A percentile compares a stretch with the other conserved stretches of the same genome.
Conservation (phyloP, 2,888 invertebrate genomes). For the Epinotia brunnichana region DNA sequence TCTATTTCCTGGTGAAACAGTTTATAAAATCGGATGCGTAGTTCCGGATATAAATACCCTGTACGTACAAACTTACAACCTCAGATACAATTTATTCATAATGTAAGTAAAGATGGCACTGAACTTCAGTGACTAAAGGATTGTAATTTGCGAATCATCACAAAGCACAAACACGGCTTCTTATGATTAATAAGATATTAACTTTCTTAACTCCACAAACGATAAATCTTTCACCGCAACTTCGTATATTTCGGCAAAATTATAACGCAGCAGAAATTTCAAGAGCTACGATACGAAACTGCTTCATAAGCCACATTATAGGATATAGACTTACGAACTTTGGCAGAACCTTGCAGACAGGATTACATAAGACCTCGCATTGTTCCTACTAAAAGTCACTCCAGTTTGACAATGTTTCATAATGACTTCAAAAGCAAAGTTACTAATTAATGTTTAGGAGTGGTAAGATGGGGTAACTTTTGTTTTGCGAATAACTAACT, state of each 20-base stretch:
- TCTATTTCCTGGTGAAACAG: too few species aligned
- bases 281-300: conserved; percentile 19
- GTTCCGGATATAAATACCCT: too few species aligned
- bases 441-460: conserved; percentile 20
- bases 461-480: conserved; percentile 21
- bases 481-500: conserved; percentile 9
- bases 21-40: too few species aligned
- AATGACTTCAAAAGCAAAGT: conserved; percentile 39
- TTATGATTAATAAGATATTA: neutral
- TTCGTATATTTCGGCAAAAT: conserved; percentile 21
- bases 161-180: neutral
- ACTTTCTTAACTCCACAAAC: neutral
- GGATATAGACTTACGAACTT: conserved; percentile 30
- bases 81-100: too few species aligned
- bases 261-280: conserved; percentile 11
- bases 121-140: too few species aligned
- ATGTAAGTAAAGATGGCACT: too few species aligned
- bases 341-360: neutral
- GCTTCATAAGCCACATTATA: conserved; percentile 18
- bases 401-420: conserved; percentile 28
- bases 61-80: too few species aligned
- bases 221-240: conserved; percentile 10
- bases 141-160: too few species aligned
- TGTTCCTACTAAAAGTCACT: conserved; percentile 29
- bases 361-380: conserved; percentile 23